Percentiles rank a stretch among this genome's conserved stretches.
Evolutionary conservation across 2,888 invertebrate species (phyloP).

Genomic region (Napeogenes sylphis): DNA sequence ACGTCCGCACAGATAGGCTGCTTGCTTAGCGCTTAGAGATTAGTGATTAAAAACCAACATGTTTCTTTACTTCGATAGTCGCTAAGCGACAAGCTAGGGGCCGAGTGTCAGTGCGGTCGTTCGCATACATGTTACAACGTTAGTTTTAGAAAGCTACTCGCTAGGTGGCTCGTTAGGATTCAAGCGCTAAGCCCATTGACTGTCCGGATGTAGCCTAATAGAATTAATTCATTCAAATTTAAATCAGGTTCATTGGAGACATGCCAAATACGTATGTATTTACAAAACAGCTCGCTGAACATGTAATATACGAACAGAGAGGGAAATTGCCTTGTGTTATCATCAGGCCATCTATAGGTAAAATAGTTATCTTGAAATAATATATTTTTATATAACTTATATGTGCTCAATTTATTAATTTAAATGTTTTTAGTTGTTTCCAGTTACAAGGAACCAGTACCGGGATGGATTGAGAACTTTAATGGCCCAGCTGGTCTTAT

Average conservation of each 20-base stretch:
- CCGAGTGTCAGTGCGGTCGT: no score
- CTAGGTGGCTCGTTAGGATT: no score
- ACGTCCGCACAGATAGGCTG: no score
- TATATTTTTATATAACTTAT: background rate
- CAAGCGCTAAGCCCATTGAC: no score
- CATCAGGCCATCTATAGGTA: constrained; percentile 92
- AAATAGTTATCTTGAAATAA: constrained; percentile 26
- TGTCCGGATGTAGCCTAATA: no score
- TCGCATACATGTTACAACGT: no score
- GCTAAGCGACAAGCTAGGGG: no score
- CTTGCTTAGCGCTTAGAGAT: no score
- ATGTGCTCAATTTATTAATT: background rate
- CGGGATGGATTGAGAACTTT: constrained; percentile 94
- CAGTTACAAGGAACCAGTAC: constrained; percentile 79
- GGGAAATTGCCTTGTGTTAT: constrained; percentile 85
- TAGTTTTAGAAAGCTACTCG: no score
- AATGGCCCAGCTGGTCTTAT: constrained; percentile 91
- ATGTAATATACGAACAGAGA: constrained; percentile 83
- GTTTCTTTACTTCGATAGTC: no score
- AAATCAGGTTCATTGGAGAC: constrained; percentile 75
- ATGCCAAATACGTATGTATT: constrained; percentile 96
- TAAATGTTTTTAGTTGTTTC: constrained; percentile 76
- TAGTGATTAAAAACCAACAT: no score
- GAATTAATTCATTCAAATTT: no score
- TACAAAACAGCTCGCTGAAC: constrained; percentile 92